These are phyloP conservation scores for Ostrea denselamellosa DNA, from an alignment of 1,140 invertebrate species.

Conservation along the genomic window DNA sequence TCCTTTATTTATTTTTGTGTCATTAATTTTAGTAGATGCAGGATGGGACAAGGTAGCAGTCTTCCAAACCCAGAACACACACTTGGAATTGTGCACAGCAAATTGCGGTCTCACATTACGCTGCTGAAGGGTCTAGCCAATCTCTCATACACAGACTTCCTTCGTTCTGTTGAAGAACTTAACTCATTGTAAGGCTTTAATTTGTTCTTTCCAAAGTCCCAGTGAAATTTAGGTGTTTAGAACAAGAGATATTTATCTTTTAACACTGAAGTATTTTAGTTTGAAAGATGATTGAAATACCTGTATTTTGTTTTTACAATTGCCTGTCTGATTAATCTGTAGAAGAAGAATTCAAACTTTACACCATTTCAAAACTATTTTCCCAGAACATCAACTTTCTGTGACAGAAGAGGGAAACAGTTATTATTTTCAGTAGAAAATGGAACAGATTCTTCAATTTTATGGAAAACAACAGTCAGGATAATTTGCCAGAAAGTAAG, in stretches of 20 bases:
- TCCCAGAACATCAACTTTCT: conserved; percentile 82
- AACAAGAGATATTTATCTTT: background rate
- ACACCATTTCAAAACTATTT: background rate
- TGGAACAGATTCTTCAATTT: conserved; percentile 83
- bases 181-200: conserved; percentile 73
- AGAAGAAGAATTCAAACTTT: background rate
- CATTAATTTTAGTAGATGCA: background rate
- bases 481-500: conserved; percentile 84
- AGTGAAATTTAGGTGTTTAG: background rate
- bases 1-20: no score
- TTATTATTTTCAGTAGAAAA: conserved; percentile 84
- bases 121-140: conserved; percentile 75
- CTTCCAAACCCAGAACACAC: conserved; percentile 54
- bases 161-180: conserved; percentile 79
- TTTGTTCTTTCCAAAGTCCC: background rate
- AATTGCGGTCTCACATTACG: conserved; percentile 60
- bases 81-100: conserved; percentile 50
- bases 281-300: background rate
- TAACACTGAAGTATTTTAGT: background rate
- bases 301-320: background rate
- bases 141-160: conserved; percentile 81
- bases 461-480: conserved; percentile 86
- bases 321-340: background rate
- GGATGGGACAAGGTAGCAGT: conserved; percentile 62
- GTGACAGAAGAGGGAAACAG: conserved; percentile 83